Evolutionary conservation across 2,113 vertebrate species (phyloP).

Genomic region (Junco hyemalis): DNA sequence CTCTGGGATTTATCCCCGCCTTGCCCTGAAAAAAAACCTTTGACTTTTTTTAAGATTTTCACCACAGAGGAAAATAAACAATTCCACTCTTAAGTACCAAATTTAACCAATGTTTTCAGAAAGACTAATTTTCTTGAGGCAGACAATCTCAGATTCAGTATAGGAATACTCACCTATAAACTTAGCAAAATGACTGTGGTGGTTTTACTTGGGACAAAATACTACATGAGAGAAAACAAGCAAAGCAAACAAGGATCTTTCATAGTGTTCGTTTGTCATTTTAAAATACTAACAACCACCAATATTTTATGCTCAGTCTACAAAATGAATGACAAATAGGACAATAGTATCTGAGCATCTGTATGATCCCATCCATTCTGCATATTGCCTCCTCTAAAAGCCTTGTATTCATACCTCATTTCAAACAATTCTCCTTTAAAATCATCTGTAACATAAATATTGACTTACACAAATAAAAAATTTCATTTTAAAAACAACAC

Average conservation of each 20-base stretch:
- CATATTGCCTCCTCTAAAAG: neutral
- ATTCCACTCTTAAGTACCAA: neutral
- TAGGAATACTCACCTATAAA: neutral
- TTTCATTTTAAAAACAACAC: neutral
- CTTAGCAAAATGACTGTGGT: neutral
- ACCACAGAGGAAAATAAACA: neutral
- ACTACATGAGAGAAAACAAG: neutral
- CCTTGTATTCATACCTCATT: neutral
- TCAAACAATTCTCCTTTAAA: neutral
- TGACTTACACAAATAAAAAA: neutral
- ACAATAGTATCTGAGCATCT: neutral
- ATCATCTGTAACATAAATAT: neutral
- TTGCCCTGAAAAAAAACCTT: neutral
- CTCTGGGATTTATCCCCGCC: neutral
- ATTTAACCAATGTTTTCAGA: neutral
- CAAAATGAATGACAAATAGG: neutral
- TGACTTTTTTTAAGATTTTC: neutral
- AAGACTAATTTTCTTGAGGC: neutral
- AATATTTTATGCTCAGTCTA: neutral
- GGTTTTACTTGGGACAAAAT: neutral
- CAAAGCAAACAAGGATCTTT: neutral
- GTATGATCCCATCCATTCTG: neutral
- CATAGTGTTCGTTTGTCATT: neutral
- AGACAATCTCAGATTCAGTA: neutral
- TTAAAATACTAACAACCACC: neutral